phyloP scores from a whole-genome alignment of 2,888 invertebrate species.

The Eupelmus urozonus region DNA sequence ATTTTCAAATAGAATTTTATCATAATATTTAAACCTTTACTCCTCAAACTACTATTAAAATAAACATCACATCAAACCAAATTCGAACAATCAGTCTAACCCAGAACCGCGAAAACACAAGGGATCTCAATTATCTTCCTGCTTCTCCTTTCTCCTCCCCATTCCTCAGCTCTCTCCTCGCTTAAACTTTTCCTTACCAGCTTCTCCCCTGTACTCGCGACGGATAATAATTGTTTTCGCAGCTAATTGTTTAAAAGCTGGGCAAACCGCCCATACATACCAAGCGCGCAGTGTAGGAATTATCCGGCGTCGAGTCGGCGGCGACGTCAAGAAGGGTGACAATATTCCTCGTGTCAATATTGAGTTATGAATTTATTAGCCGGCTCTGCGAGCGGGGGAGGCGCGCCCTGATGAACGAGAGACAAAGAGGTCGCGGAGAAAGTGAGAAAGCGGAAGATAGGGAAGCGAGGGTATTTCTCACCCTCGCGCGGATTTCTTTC shows the following conservation, averaged over 20 bases:
- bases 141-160: not conserved
- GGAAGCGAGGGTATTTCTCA: not conserved
- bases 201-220: not conserved
- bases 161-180: not conserved
- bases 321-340: slow-evolving; percentile 62
- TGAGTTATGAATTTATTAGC: slow-evolving; percentile 74
- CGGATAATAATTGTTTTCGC: slow-evolving; percentile 68
- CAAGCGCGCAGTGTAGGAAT: no score
- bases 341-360: slow-evolving; percentile 72
- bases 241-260: slow-evolving; percentile 73
- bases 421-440: not conserved
- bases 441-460: not conserved
- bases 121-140: no score
- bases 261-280: slow-evolving; percentile 65
- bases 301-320: slow-evolving; percentile 59
- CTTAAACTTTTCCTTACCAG: slow-evolving; percentile 1
- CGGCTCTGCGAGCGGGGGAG: slow-evolving; percentile 35
- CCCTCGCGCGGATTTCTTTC: not conserved
- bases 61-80: no score
- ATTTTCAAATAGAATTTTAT: no score
- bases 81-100: no score
- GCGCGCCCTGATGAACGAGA: slow-evolving; percentile 48
- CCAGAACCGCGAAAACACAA: no score
- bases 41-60: no score
- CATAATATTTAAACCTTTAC: no score